Conservation (phyloP, 2,113 vertebrate genomes). For the Sphyrna mokarran region DNA sequence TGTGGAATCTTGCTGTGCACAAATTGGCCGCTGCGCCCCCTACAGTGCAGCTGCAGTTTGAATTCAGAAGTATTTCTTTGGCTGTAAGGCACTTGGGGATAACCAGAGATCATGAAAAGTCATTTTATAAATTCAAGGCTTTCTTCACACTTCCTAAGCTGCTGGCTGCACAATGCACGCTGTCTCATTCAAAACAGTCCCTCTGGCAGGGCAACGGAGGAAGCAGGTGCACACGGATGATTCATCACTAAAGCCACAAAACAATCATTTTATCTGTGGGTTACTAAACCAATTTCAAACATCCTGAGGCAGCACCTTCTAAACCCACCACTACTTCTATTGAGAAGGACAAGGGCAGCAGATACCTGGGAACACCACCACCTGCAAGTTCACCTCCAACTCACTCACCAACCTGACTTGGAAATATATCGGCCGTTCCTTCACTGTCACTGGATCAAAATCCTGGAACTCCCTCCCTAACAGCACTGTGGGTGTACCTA, state of each 20-base stretch:
- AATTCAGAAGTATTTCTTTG: neutral
- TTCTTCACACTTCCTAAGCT: neutral
- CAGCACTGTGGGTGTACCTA: too few relatives aligned
- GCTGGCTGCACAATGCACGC: neutral
- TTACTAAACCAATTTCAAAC: neutral
- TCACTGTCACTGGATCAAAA: too few relatives aligned
- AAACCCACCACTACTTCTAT: too few relatives aligned
- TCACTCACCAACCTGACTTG: too few relatives aligned
- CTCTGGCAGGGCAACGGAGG: neutral
- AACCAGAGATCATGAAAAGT: neutral
- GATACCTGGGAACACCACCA: too few relatives aligned
- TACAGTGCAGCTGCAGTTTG: neutral
- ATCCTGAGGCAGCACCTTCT: too few relatives aligned
- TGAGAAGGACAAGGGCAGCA: too few relatives aligned
- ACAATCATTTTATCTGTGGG: neutral
- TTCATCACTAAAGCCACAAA: neutral
- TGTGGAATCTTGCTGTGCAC: neutral
- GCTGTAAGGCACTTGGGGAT: neutral
- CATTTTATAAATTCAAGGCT: neutral
- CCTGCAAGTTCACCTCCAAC: too few relatives aligned
- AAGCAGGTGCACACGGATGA: neutral
- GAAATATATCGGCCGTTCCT: too few relatives aligned
- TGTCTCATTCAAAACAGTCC: neutral
- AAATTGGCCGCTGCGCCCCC: neutral
- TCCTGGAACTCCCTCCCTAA: too few relatives aligned